Base-by-base conservation (phyloP, 2,113 vertebrate species). In the Furnarius figulus region DNA sequence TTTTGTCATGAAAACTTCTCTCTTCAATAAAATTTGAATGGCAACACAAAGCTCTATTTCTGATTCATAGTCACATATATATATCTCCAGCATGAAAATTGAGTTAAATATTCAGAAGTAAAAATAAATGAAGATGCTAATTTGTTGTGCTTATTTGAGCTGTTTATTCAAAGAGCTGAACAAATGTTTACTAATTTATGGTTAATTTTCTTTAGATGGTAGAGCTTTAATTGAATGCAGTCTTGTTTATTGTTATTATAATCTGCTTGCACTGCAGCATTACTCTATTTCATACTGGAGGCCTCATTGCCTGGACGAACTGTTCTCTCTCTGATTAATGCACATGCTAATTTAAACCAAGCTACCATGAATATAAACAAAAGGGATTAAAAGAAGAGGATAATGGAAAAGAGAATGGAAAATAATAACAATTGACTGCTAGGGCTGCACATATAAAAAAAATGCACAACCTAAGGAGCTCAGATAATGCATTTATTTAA, bases 1-100 rank as follows among this genome's bases (percentile, higher is more conserved):
- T 95, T 93, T 96, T 95, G 86, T 96, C 96, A 96, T 55, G 96
- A 92, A 95, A 96, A 85, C 67, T 49, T 72, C 61, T 84, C 75
- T 77, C 77, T 85, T 66, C 19, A 62, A 47, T 58, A 92, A 93
- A 86, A 72, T 70, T 24, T 76, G 44, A 72, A 67, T 53, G 23
- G 63, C 40, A 80, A 49, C 63, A 72, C 13, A 70, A 85, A 89
- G 75, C 31, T 82, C 58, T 61, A 9, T 31, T 84, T 87, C 77
- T 73, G 63, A 46, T 76, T 80, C n/a, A 42, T 24, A 42, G 31
- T 73, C 68, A 89, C 68, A 89, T 58, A 50, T 35, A 52, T 1
- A 1, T 63, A 33, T 14, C 88, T 87, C 50, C 40, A 90, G 55
- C 44, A 52, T 52, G 47, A 70, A 91, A 92, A 82, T 18, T 25